Evolutionary conservation across 2,888 invertebrate species (phyloP).

Genomic region (Mesorhabditis spiculigera): DNA sequence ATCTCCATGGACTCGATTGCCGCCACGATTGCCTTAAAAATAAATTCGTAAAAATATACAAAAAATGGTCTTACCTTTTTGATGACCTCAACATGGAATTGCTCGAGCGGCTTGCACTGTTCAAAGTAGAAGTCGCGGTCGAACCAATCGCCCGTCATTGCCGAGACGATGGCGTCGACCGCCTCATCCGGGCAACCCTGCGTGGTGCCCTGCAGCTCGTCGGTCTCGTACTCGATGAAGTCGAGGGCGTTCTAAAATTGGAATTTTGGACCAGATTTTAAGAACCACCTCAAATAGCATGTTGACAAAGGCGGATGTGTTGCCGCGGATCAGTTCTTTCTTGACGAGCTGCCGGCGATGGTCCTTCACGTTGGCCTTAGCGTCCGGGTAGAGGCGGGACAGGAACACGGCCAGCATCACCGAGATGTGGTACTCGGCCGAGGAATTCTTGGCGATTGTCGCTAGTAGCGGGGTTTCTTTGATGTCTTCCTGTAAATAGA

Average conservation of each 20-base stretch:
- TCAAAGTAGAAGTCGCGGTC: not conserved
- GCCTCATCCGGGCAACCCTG: not conserved
- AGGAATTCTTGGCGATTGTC: not conserved
- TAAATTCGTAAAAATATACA: not conserved
- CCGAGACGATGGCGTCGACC: not conserved
- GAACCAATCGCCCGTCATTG: not conserved
- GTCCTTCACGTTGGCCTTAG: not conserved
- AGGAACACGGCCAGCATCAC: not conserved
- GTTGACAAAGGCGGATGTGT: not conserved
- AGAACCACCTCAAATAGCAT: not conserved
- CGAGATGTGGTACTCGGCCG: not conserved
- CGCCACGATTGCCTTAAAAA: not conserved
- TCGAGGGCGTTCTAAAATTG: not conserved
- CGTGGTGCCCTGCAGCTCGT: not conserved
- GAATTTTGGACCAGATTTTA: not conserved
- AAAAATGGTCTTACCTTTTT: not conserved
- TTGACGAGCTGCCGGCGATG: not conserved
- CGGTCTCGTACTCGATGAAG: not conserved
- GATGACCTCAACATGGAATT: not conserved
- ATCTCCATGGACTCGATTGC: not conserved
- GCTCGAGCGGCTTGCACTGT: not conserved
- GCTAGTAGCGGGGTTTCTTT: not conserved
- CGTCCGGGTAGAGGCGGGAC: not conserved
- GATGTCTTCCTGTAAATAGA: not conserved
- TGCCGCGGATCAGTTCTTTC: not conserved